Evolutionary conservation across 2,113 vertebrate species (phyloP).

Genomic region (Micromys minutus): DNA sequence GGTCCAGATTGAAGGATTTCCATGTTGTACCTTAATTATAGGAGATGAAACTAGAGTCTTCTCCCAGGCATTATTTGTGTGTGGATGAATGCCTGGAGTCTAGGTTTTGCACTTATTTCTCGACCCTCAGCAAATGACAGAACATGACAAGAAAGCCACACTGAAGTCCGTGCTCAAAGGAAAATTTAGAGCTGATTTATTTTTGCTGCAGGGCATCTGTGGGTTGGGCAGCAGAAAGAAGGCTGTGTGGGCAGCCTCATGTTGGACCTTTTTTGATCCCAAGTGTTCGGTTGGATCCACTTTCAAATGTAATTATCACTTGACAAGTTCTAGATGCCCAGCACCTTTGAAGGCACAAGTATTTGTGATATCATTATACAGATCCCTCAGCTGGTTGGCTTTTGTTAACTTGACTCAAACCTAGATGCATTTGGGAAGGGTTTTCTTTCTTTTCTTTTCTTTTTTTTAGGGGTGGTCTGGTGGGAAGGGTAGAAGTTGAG

Average conservation of each 20-base stretch:
- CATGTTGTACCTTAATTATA: constrained; percentile 49
- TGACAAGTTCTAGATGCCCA: background rate
- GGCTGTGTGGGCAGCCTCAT: background rate
- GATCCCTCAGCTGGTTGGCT: background rate
- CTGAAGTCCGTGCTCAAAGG: constrained; percentile 26
- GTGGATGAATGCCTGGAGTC: background rate
- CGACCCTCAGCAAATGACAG: constrained; percentile 16
- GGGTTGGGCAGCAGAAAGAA: background rate
- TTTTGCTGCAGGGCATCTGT: constrained; percentile 44
- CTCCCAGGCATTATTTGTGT: background rate
- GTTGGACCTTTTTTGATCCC: background rate
- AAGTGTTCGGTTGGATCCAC: background rate
- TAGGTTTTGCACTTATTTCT: background rate
- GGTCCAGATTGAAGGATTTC: constrained; percentile 41
- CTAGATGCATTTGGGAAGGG: background rate
- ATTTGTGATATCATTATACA: background rate
- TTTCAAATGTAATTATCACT: background rate
- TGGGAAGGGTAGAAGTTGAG: background rate
- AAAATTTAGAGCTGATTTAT: constrained; percentile 53
- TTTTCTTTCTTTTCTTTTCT: background rate
- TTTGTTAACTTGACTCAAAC: background rate
- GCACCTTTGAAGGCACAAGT: background rate
- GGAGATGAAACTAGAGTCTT: constrained; percentile 5
- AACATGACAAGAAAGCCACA: background rate
- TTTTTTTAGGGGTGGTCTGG: background rate